Evolutionary conservation across 1,140 invertebrate species (phyloP).

Genomic region (Meloidogyne floridensis): DNA sequence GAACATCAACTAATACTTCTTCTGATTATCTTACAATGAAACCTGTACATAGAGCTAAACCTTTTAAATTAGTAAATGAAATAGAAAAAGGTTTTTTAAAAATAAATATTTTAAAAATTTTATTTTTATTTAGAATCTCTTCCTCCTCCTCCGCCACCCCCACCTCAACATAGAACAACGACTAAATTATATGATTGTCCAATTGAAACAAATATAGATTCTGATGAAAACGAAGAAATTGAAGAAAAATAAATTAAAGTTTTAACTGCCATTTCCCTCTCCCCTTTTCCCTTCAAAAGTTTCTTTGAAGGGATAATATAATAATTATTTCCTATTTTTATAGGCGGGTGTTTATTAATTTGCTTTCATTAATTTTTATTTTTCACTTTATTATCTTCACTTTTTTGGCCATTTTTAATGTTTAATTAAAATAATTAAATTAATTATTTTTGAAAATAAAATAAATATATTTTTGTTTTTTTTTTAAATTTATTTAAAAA

Average conservation of each 20-base stretch:
- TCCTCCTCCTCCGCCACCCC: background rate
- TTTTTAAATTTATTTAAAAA: too few relatives aligned
- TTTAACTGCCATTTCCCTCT: background rate
- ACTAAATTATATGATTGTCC: conserved; percentile 3
- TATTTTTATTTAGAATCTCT: background rate
- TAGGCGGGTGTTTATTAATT: too few relatives aligned
- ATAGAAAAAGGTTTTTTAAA: background rate
- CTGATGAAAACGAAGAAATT: background rate
- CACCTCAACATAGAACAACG: background rate
- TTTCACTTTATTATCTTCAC: too few relatives aligned
- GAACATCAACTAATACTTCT: background rate
- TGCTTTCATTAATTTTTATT: too few relatives aligned
- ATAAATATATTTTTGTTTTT: too few relatives aligned
- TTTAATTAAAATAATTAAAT: too few relatives aligned
- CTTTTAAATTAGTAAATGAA: conserved; percentile 21
- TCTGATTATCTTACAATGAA: conserved; percentile 54
- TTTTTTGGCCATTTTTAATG: too few relatives aligned
- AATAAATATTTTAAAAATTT: background rate
- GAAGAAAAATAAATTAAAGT: background rate
- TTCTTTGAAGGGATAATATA: too few relatives aligned
- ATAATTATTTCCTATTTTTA: too few relatives aligned
- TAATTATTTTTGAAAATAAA: too few relatives aligned
- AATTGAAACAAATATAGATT: background rate
- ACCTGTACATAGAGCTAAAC: conserved; percentile 45
- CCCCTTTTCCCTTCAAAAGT: too few relatives aligned